Base-by-base conservation (phyloP, 2,888 invertebrate genomes). In the Lepetodrilus schrolli region DNA sequence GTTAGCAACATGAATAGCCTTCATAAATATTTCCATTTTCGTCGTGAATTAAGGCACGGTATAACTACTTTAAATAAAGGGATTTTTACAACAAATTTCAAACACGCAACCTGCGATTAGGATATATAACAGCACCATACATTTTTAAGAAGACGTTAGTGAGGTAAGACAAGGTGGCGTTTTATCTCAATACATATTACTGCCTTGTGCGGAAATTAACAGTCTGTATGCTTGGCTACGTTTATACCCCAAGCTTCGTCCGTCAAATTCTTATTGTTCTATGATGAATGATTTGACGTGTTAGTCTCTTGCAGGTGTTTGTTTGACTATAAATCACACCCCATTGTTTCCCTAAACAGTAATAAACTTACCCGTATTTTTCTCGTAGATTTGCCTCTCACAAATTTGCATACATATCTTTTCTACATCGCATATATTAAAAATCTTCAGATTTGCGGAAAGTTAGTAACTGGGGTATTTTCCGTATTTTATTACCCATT, bases 251-350 rank as follows among this genome's bases (percentile, higher is more conserved):
- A 58, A 13, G 34, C 58, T 13, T 5, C 17, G n/a, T 30, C 58
- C 30, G 58, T 58, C 58, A 58, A 30, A 58, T 23, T 17, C 26
- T 58, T 26, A 58, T 58, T 58, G 58, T 58, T 58, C 58, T 58
- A 30, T 58, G 58, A 58, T 58, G 58, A 58, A 58, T 30, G 58
- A 58, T 58, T 30, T 58, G 58, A 58, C 58, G 34, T 34, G 13
- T 58, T 13, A 30, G 26, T 58, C 58, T 17, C 58, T 26, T 30
- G 58, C 58, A 58, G 58, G 58, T 58, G 58, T 58, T 58, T 30
- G 23, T 30, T 30, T 30, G 26, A 13, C 58, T 30, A 58, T 58
- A 58, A 58, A 58, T 58, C 58, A 58, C 17, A 58, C 17, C 17
- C 23, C 17, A 17, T 58, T 58, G 26, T 58, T 58, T 58, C 34